Conservation (phyloP, 2,888 invertebrate genomes). For the Pteria penguin region DNA sequence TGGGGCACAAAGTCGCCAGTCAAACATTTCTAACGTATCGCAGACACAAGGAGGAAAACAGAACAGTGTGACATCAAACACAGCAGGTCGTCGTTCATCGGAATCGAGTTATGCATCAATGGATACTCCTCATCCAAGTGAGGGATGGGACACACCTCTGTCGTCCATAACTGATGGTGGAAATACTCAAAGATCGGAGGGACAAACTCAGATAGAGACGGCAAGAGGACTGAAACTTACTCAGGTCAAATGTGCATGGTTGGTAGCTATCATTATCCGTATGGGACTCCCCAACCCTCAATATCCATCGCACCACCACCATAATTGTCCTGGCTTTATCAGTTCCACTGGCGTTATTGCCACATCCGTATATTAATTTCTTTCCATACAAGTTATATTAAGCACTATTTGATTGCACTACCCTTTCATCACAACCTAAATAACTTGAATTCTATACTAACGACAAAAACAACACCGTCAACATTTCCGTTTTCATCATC, state of each 20-base stretch:
- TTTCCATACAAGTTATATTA: neutral
- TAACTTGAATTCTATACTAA: too few relatives aligned
- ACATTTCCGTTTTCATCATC: too few relatives aligned
- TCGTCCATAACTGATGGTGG: neutral
- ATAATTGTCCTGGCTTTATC: neutral
- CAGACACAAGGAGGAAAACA: too few relatives aligned
- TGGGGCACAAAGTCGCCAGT: neutral
- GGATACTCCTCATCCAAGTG: neutral
- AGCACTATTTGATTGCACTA: too few relatives aligned
- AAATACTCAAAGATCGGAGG: neutral
- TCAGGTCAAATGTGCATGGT: constrained; percentile 5
- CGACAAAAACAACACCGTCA: too few relatives aligned
- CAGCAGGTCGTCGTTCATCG: neutral
- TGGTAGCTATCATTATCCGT: neutral
- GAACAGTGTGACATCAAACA: neutral
- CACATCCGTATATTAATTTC: neutral
- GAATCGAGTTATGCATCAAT: neutral
- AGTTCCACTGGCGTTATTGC: neutral
- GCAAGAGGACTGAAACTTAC: neutral
- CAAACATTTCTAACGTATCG: neutral
- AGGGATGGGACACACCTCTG: neutral
- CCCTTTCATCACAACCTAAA: too few relatives aligned
- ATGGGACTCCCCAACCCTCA: too few relatives aligned
- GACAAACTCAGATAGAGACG: neutral
- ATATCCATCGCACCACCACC: too few relatives aligned